A percentile compares a stretch with the other conserved stretches of the same genome.
phyloP scores from a whole-genome alignment of 2,888 invertebrate genomes.

The Nephrotoma appendiculata region DNA sequence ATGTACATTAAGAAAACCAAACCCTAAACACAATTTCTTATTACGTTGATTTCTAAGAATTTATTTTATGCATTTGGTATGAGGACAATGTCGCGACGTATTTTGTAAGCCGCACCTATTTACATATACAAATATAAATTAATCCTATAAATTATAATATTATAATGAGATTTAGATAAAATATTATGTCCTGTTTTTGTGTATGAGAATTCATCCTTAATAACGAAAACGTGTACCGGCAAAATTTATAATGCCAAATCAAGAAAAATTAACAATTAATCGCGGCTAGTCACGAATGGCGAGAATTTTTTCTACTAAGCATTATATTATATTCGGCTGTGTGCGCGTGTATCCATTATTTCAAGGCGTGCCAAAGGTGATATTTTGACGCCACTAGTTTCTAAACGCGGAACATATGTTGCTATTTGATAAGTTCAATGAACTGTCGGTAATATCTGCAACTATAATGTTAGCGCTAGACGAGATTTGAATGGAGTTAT shows the following conservation, averaged over 20 bases:
- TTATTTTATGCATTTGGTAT: not conserved
- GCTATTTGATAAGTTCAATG: no score
- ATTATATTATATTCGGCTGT: no score
- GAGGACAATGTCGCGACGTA: not conserved
- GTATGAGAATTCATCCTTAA: not conserved
- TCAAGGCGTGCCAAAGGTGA: no score
- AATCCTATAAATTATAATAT: not conserved
- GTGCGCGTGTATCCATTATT: no score
- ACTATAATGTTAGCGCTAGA: no score
- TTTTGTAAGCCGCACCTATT: not conserved
- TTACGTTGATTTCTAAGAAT: not conserved
- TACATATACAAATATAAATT: no score
- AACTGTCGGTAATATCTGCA: no score
- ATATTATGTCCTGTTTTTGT: not conserved
- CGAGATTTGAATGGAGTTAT: no score
- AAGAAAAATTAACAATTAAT: not conserved
- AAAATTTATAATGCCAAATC: not conserved
- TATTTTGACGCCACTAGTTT: no score
- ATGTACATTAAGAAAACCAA: not conserved
- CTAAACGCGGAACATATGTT: no score
- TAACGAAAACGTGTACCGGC: not conserved
- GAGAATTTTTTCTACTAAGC: not conserved
- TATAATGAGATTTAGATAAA: not conserved
- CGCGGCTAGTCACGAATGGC: not conserved
- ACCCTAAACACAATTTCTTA: not conserved